These are phyloP conservation scores for Panurus biarmicus DNA, from an alignment of 2,113 vertebrate genomes.

Conservation along the genomic window DNA sequence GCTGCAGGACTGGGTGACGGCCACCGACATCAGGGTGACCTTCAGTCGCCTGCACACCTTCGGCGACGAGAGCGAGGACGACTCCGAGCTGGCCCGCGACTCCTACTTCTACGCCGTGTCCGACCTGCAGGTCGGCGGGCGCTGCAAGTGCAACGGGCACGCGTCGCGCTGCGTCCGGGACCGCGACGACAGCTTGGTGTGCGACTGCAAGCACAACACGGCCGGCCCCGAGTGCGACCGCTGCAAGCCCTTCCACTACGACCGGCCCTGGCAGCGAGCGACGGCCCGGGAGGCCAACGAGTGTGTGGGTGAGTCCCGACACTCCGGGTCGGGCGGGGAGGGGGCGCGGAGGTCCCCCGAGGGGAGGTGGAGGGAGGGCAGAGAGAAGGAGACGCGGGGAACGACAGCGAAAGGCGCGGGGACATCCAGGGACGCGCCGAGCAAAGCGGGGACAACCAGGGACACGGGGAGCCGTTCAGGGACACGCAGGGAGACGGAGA, in stretches of 20 bases:
- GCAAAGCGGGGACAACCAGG: not conserved
- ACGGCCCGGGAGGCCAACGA: conserved; percentile 96
- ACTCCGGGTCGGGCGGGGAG: no score
- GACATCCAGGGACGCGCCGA: not conserved
- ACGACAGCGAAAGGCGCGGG: not conserved
- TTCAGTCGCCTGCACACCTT: conserved; percentile 92
- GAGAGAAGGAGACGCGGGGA: not conserved
- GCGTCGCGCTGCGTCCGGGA: conserved; percentile 93
- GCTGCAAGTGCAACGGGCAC: conserved; percentile 98
- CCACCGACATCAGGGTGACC: conserved; percentile 91
- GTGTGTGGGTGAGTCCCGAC: conserved; percentile 93
- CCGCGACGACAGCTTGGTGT: conserved; percentile 87
- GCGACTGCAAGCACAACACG: conserved; percentile 96
- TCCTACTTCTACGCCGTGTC: conserved; percentile 95
- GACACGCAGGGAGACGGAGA: not conserved
- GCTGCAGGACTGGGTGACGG: conserved; percentile 98
- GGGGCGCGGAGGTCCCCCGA: not conserved
- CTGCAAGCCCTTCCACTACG: conserved; percentile 98
- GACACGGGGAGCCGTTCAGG: not conserved
- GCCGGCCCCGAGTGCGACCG: conserved; percentile 96
- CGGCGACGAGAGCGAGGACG: conserved; percentile 93
- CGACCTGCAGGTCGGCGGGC: conserved; percentile 94
- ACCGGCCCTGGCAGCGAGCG: conserved; percentile 96
- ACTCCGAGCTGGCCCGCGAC: conserved; percentile 90
- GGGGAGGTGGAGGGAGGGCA: not conserved